phyloP scores from a whole-genome alignment of 1,140 invertebrate species.

The Nylanderia fulva region DNA sequence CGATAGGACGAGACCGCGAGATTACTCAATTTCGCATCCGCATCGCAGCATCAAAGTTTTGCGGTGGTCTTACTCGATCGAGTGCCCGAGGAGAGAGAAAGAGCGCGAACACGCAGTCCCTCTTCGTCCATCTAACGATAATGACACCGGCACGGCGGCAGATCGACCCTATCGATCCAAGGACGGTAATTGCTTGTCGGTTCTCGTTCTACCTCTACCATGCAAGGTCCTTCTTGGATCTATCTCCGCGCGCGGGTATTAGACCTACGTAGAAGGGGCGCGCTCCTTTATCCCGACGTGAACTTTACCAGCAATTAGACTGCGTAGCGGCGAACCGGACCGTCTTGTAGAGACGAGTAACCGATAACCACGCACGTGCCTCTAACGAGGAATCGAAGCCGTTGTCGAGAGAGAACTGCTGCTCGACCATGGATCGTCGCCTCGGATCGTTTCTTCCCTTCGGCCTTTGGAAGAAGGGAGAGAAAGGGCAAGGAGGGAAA shows the following conservation, averaged over 20 bases:
- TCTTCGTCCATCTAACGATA: conserved; percentile 46
- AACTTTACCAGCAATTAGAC: conserved; percentile 74
- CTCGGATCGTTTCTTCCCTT: conserved; percentile 60
- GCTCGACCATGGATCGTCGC: conserved; percentile 20
- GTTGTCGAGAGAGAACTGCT: neutral
- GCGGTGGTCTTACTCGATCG: conserved; percentile 43
- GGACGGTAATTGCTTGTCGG: conserved; percentile 53
- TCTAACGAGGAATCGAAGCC: conserved; percentile 74
- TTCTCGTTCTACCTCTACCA: neutral
- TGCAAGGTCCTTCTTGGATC: neutral
- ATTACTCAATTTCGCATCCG: conserved; percentile 46
- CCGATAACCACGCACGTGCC: conserved; percentile 78
- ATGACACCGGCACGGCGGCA: conserved; percentile 27
- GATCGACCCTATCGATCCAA: conserved; percentile 46
- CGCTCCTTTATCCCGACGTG: conserved; percentile 27
- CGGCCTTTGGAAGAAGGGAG: neutral
- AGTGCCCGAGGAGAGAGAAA: conserved; percentile 1
- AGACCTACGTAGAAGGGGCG: neutral
- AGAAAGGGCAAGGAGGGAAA: neutral
- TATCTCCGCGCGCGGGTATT: neutral
- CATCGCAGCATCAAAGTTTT: conserved; percentile 45
- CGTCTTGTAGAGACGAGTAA: conserved; percentile 61
- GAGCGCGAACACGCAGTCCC: neutral
- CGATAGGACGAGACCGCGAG: conserved; percentile 24
- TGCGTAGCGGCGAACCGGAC: conserved; percentile 25